Evolutionary conservation across 2,113 vertebrate genomes (phyloP).

Genomic region (Bagarius yarrelli): DNA sequence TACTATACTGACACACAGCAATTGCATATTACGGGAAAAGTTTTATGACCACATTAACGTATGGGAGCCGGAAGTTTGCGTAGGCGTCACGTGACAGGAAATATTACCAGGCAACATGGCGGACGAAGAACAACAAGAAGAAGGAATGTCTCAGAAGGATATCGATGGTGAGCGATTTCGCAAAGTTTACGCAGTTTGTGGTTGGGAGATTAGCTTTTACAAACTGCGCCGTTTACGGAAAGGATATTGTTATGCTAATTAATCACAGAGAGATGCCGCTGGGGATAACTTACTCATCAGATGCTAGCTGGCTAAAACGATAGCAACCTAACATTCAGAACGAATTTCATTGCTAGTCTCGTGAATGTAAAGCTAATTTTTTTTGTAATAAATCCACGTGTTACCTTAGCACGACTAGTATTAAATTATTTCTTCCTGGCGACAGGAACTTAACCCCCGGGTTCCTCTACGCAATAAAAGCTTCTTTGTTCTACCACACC

Average conservation of each 20-base stretch:
- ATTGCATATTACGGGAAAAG: too few relatives aligned
- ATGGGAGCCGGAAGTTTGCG: neutral
- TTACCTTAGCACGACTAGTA: too few relatives aligned
- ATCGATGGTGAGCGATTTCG: constrained; percentile 32
- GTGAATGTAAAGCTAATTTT: neutral
- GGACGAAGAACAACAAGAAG: constrained; percentile 50
- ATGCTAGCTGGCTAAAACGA: constrained; percentile 3
- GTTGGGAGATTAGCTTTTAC: neutral
- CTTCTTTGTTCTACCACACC: neutral
- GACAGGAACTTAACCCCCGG: neutral
- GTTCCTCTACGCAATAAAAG: neutral
- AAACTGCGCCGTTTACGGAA: neutral
- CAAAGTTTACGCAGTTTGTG: neutral
- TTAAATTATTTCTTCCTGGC: too few relatives aligned
- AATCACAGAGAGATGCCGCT: neutral
- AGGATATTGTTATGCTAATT: neutral
- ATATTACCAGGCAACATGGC: constrained; percentile 46
- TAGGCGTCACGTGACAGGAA: constrained; percentile 37
- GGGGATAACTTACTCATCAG: neutral
- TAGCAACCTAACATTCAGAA: neutral
- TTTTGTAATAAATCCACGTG: neutral
- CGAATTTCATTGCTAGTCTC: neutral
- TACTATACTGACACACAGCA: neutral
- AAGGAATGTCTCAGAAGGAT: constrained; percentile 44
- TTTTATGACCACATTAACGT: neutral